phyloP scores from a whole-genome alignment of 2,797 vertebrate genomes.

The Pempheris klunzingeri region DNA sequence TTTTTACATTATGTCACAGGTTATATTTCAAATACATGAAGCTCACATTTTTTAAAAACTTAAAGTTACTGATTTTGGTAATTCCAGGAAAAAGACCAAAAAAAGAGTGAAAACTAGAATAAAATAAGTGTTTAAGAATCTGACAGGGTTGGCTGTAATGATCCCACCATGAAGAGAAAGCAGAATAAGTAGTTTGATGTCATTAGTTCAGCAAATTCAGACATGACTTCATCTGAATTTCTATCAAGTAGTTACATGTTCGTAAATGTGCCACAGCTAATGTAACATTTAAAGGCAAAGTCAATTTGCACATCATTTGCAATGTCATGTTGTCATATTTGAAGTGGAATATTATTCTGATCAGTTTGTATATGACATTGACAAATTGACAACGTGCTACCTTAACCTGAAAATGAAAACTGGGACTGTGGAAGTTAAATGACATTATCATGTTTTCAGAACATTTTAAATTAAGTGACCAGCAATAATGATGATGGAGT shows the following conservation, averaged over 20 bases:
- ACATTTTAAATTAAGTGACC: neutral
- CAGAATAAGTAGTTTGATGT: no score
- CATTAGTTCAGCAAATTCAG: neutral
- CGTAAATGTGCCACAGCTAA: neutral
- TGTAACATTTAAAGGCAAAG: neutral
- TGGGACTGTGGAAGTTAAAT: neutral
- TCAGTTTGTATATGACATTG: neutral
- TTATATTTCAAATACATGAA: neutral
- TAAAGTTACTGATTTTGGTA: neutral
- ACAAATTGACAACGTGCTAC: neutral
- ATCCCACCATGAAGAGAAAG: neutral
- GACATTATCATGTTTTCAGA: neutral
- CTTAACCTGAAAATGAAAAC: neutral
- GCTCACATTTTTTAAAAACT: no score
- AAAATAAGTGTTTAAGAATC: neutral
- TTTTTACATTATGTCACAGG: no score
- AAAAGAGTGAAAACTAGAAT: neutral
- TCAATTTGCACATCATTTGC: neutral
- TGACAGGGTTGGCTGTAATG: no score
- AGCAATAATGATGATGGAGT: neutral
- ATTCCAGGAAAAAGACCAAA: neutral
- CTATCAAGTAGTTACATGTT: neutral
- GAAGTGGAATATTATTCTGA: neutral
- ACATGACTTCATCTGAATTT: neutral
- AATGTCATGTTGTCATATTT: neutral